Evolutionary conservation across 2,113 vertebrate species (phyloP).

Genomic region (Tylochromis polylepis): DNA sequence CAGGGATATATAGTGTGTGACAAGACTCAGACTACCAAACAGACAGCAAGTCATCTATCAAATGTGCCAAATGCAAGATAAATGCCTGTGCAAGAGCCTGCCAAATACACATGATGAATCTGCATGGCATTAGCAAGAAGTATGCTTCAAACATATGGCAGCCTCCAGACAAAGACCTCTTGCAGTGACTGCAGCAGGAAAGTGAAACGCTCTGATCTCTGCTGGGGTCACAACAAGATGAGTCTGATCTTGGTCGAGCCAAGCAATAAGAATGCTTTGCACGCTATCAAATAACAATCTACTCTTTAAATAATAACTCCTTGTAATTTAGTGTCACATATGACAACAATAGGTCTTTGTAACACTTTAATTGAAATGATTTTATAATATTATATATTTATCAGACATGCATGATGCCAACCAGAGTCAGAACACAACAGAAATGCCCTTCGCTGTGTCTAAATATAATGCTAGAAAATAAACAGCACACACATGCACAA

Average conservation of each 20-base stretch:
- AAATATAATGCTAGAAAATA: background rate
- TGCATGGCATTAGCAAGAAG: slow-evolving; percentile 30
- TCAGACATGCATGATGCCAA: background rate
- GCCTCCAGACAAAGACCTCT: background rate
- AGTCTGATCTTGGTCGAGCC: background rate
- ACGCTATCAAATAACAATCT: background rate
- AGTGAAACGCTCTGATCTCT: background rate
- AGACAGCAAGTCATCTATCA: slow-evolving; percentile 59
- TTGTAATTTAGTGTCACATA: background rate
- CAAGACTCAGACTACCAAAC: slow-evolving; percentile 31
- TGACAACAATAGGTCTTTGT: background rate
- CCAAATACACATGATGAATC: slow-evolving; percentile 62
- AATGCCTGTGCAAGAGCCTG: slow-evolving; percentile 54
- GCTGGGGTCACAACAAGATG: background rate
- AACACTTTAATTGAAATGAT: background rate
- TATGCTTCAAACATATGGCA: background rate
- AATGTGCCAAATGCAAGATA: slow-evolving; percentile 56
- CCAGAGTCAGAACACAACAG: background rate
- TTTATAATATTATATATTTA: background rate
- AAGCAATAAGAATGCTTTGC: background rate
- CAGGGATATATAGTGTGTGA: slow-evolving; percentile 22
- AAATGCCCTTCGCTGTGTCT: background rate
- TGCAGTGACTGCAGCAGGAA: background rate
- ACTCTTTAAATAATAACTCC: background rate
- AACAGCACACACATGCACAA: background rate